These are phyloP conservation scores for Ceyx margarethae DNA, from an alignment of 2,113 vertebrate species.

Conservation along the genomic window DNA sequence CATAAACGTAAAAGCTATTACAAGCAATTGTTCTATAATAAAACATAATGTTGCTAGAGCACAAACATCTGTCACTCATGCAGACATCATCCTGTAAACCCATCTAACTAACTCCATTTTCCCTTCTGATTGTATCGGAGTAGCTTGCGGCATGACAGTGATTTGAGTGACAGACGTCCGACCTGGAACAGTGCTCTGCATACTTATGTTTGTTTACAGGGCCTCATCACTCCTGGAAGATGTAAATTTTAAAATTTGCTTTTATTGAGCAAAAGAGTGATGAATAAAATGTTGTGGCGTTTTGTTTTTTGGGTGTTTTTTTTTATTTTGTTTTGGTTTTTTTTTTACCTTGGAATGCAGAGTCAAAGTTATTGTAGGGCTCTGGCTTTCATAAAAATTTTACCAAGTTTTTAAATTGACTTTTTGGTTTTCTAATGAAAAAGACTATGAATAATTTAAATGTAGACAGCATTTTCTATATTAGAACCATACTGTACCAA, in stretches of 20 bases:
- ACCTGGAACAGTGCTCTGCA: not conserved
- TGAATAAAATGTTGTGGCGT: not conserved
- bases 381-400: slow-evolving; percentile 74
- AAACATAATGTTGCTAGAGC: slow-evolving; percentile 61
- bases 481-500: slow-evolving; percentile 12
- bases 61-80: slow-evolving; percentile 73
- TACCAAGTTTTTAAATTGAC: slow-evolving; percentile 70
- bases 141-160: slow-evolving; percentile 56
- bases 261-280: slow-evolving; percentile 54
- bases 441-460: slow-evolving; percentile 72
- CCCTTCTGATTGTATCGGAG: slow-evolving; percentile 53
- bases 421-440: slow-evolving; percentile 73
- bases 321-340: too few relatives aligned
- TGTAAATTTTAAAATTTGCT: slow-evolving; percentile 69
- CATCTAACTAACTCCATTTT: slow-evolving; percentile 64
- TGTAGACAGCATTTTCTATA: not conserved
- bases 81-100: slow-evolving; percentile 63
- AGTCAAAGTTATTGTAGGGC: slow-evolving; percentile 47
- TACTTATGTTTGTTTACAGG: slow-evolving; percentile 64
- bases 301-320: not conserved
- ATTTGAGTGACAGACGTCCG: slow-evolving; percentile 67
- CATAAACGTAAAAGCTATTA: slow-evolving; percentile 68
- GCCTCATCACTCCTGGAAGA: slow-evolving; percentile 43
- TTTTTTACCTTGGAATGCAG: slow-evolving; percentile 13
- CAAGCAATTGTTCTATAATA: slow-evolving; percentile 72